Evolutionary conservation across 2,888 invertebrate genomes (phyloP).

Genomic region (Drosophila parthenogenetica): DNA sequence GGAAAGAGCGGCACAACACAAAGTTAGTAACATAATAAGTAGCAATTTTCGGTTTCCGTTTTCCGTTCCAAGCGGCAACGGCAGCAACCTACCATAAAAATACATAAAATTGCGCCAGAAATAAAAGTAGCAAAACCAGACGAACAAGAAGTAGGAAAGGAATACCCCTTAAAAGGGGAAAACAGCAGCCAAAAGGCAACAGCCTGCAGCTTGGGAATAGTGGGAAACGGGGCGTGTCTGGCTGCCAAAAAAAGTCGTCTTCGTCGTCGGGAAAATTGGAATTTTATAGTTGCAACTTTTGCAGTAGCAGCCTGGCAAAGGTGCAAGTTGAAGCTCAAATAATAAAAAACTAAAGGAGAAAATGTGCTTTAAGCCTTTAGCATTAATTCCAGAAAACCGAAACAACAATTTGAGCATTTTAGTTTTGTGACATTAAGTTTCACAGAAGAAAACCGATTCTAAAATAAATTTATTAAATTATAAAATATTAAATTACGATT

Average conservation of each 20-base stretch:
- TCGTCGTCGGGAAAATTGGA: conserved; percentile 65
- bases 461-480: too few species aligned
- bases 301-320: conserved; percentile 54
- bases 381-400: conserved; percentile 27
- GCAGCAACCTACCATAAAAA: conserved; percentile 78
- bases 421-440: too few species aligned
- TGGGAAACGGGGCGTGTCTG: conserved; percentile 46
- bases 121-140: conserved; percentile 44
- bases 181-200: conserved; percentile 59
- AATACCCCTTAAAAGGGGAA: background rate
- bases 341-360: conserved; percentile 6
- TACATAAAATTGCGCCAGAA: conserved; percentile 75
- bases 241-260: conserved; percentile 74
- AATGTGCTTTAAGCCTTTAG: conserved; percentile 19
- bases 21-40: conserved; percentile 81
- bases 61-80: conserved; percentile 73
- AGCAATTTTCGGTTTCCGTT: conserved; percentile 80
- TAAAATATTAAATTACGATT: too few species aligned
- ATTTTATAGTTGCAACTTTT: conserved; percentile 74
- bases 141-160: conserved; percentile 4
- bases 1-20: conserved; percentile 59
- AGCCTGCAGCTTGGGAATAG: conserved; percentile 38
- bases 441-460: too few species aligned
- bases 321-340: conserved; percentile 59
- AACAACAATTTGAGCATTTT: too few species aligned